Conservation (phyloP, 1,140 invertebrate genomes). For the Tetraneura akinire region DNA sequence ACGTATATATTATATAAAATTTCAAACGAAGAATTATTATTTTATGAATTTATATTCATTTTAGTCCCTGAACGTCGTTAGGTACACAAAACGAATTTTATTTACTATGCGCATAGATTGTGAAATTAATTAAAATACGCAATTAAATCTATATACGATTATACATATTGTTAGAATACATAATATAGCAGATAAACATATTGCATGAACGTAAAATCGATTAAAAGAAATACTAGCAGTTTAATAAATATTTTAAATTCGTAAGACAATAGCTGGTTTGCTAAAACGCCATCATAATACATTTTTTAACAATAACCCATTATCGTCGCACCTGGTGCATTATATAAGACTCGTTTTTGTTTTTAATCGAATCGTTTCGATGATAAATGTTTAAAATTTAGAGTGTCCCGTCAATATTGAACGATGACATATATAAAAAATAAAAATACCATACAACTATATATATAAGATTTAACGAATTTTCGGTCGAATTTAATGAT, state of each 20-base stretch:
- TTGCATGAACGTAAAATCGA: neutral
- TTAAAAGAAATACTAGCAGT: neutral
- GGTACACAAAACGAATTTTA: no score
- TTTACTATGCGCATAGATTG: no score
- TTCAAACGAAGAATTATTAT: no score
- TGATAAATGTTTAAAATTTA: constrained; percentile 16
- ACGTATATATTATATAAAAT: no score
- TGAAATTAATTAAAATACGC: no score
- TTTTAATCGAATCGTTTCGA: constrained; percentile 15
- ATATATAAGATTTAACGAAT: constrained; percentile 13
- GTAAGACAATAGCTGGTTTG: neutral
- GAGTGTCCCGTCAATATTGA: neutral
- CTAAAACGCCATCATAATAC: neutral
- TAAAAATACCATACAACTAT: neutral
- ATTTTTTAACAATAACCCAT: constrained; percentile 23
- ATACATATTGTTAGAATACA: no score
- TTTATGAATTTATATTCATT: no score
- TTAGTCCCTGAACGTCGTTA: no score
- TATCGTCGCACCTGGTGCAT: constrained; percentile 19
- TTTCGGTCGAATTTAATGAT: neutral
- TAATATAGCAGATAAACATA: neutral
- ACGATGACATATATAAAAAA: neutral
- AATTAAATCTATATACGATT: no score
- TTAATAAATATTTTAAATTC: neutral
- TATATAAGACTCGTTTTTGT: neutral